Conservation (phyloP, 2,888 invertebrate species). For the Lithodes maja region DNA sequence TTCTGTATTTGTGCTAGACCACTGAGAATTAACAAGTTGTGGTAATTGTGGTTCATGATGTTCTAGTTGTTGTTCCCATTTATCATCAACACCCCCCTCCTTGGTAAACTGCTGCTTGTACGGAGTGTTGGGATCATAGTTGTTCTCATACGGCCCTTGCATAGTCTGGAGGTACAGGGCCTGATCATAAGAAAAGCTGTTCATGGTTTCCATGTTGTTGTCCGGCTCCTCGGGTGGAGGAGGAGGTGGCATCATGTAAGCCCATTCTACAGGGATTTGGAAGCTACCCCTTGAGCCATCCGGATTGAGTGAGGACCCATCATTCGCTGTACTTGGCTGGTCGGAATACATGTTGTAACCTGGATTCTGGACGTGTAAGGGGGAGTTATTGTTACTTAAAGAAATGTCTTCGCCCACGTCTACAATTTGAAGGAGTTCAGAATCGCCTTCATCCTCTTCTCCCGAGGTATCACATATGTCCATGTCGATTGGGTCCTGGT, state of each 20-base stretch:
- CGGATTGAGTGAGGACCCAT: neutral
- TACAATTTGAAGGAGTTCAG: constrained; percentile 7
- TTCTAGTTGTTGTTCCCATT: neutral
- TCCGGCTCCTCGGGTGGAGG: constrained; percentile 61
- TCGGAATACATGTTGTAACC: neutral
- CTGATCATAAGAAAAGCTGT: constrained; percentile 64
- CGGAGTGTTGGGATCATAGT: constrained; percentile 7
- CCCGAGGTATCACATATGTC: constrained; percentile 57
- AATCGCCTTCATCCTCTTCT: constrained; percentile 37
- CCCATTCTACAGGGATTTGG: constrained; percentile 68
- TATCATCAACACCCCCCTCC: neutral
- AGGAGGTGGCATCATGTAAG: constrained; percentile 68
- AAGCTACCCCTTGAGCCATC: constrained; percentile 28
- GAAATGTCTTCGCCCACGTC: constrained; percentile 27
- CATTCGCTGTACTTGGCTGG: neutral
- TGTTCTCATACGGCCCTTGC: constrained; percentile 33
- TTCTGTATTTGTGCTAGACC: constrained; percentile 11
- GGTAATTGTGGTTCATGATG: neutral
- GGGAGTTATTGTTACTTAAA: neutral
- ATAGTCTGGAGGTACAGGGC: constrained; percentile 65
- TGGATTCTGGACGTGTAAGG: neutral
- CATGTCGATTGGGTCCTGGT: constrained; percentile 60
- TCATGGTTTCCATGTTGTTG: constrained; percentile 54
- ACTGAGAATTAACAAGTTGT: constrained; percentile 7
- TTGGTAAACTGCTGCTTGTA: constrained; percentile 3